These are phyloP conservation scores for Stylophora pistillata DNA, from an alignment of 64 coral and sea anemone species.

Conservation along the genomic window DNA sequence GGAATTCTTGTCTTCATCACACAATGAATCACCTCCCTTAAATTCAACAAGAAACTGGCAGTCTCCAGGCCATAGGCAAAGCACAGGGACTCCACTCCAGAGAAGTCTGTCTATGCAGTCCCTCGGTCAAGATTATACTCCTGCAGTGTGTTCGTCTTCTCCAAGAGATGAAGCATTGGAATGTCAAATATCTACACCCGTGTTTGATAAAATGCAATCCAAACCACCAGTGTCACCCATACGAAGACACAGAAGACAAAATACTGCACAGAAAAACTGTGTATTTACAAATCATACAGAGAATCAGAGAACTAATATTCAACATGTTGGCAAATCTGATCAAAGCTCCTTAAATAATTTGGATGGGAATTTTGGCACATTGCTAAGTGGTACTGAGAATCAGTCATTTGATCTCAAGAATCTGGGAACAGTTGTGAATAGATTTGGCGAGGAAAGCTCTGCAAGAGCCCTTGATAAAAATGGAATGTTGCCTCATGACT, in stretches of 20 bases:
- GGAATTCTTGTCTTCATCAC: conserved; percentile 14
- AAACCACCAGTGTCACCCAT: conserved; percentile 23
- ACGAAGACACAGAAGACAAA: not conserved
- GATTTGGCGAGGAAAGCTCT: not conserved
- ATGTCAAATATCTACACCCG: not conserved
- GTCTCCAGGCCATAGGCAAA: not conserved
- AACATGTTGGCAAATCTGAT: not conserved
- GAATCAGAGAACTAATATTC: not conserved
- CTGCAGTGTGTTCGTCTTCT: not conserved
- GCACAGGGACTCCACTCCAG: not conserved
- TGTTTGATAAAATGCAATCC: not conserved
- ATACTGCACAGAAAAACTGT: not conserved
- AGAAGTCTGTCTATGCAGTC: conserved; percentile 23
- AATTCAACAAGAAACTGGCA: conserved; percentile 10
- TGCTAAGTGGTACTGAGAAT: not conserved
- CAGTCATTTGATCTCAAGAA: not conserved
- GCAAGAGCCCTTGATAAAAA: not conserved
- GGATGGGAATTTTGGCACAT: conserved; percentile 15
- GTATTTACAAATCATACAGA: not conserved
- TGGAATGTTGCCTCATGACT: not conserved
- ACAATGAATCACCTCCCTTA: not conserved
- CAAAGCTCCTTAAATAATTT: not conserved
- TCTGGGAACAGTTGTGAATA: not conserved
- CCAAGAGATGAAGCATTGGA: not conserved
- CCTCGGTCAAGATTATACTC: not conserved